Percentiles rank a stretch among this genome's conserved stretches.
Evolutionary conservation across 2,888 invertebrate genomes (phyloP).

Genomic region (Pantelozetes paolii): DNA sequence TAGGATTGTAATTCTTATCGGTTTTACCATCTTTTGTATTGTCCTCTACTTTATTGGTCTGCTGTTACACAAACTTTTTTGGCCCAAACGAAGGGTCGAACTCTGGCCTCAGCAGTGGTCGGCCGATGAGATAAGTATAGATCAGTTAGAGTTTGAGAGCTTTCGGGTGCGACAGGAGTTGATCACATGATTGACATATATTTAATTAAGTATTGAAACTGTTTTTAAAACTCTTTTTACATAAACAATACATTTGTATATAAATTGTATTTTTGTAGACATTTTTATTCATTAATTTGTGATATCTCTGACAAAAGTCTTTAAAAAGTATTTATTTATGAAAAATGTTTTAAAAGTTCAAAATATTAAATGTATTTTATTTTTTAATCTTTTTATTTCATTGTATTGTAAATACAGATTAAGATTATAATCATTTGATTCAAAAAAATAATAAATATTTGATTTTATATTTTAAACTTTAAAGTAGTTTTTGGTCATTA

Average conservation of each 20-base stretch:
- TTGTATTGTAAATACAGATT: too few relatives aligned
- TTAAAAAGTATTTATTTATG: too few relatives aligned
- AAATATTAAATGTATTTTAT: too few relatives aligned
- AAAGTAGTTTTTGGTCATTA: too few relatives aligned
- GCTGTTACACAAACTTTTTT: background rate
- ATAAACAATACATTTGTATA: background rate
- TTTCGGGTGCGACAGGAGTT: slow-evolving; percentile 29
- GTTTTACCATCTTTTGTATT: background rate
- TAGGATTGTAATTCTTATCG: background rate
- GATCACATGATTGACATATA: slow-evolving; percentile 1
- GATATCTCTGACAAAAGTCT: too few relatives aligned
- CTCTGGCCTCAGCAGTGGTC: slow-evolving; percentile 22
- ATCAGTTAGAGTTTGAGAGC: slow-evolving; percentile 26
- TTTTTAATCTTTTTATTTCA: too few relatives aligned
- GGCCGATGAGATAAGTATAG: slow-evolving; percentile 17
- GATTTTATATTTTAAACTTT: too few relatives aligned
- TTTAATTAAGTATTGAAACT: background rate
- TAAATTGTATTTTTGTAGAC: background rate
- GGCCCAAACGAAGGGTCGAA: background rate
- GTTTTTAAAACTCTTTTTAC: background rate
- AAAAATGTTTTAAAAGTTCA: too few relatives aligned
- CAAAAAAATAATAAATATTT: too few relatives aligned
- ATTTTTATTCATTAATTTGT: too few relatives aligned
- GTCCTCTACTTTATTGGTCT: slow-evolving; percentile 7
- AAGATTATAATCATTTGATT: too few relatives aligned